Base-by-base conservation (phyloP, 37 sponge, comb jelly and placozoan species). In the Agelas oroides region DNA sequence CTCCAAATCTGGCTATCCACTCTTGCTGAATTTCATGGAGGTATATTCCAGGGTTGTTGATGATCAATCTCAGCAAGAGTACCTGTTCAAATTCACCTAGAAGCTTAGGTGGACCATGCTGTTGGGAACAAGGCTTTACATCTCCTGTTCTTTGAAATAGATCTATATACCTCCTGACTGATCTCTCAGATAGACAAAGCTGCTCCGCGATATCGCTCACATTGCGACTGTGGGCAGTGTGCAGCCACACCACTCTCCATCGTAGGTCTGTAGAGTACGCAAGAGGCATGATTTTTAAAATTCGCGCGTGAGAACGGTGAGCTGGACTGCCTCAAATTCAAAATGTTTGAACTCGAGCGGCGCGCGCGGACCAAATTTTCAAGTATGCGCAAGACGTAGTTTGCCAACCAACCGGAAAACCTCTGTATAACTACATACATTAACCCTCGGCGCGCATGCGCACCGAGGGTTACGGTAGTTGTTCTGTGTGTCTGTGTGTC, bases 231-330 rank as follows among this genome's bases (percentile, higher is more conserved):
- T 57, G n/a, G 13, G 5, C 78, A 6, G 41, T 40, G 61, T 62
- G 62, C 78, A 78, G 33, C 70, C 81, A 80, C 27, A 80, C 56
- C 1, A 80, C 52, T 78, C 65, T 78, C 78, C 78, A 78, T 19
- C 78, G 78, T 23, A 78, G 40, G 41, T 78, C 78, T 2, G 37
- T 32, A 27, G 78, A 78, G 34, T 57, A 78, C 27, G 64, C 6
- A 39, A 37, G 5, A 0, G 65, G 78, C 78, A 78, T 78, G 8
- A 46, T 8, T 25, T n/a, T 55, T 79, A 13, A 31, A 33, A 12
- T 46, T 46, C 46, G 46, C 46, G 46, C n/a, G n/a, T n/a, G n/a
- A n/a, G n/a, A n/a, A n/a, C n/a, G n/a, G n/a, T n/a, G n/a, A n/a
- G 58, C 58, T 15, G n/a, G n/a, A n/a, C n/a, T n/a, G n/a, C n/a